A percentile compares a stretch with the other conserved stretches of the same genome.
Conservation (phyloP, 1,140 invertebrate species). For the Bombyx mori region ASM3026992v2 NC_085110.1:13331001-13331500, state of each 20-base stretch:
- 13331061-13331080: conserved; percentile 48
- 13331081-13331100: conserved; percentile 49
- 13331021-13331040: conserved; percentile 26
- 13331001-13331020: conserved; percentile 21
- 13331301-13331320: too few relatives aligned
- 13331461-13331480: neutral
- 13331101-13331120: conserved; percentile 32
- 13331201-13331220: too few relatives aligned
- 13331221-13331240: too few relatives aligned
- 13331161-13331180: too few relatives aligned
- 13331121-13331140: conserved; percentile 24
- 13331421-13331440: conserved; percentile 1
- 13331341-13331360: conserved; percentile 49
- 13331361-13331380: conserved; percentile 26
- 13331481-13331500: neutral
- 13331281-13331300: too few relatives aligned
- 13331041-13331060: conserved; percentile 23
- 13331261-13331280: too few relatives aligned
- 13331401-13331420: conserved; percentile 5
- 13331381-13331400: conserved; percentile 7
- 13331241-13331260: too few relatives aligned
- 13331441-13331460: conserved; percentile 7
- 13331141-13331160: conserved; percentile 7
- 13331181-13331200: too few relatives aligned
- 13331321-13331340: conserved; percentile 6